Evolutionary conservation across 1,140 invertebrate genomes (phyloP).

Genomic region (Littorina saxatilis): DNA sequence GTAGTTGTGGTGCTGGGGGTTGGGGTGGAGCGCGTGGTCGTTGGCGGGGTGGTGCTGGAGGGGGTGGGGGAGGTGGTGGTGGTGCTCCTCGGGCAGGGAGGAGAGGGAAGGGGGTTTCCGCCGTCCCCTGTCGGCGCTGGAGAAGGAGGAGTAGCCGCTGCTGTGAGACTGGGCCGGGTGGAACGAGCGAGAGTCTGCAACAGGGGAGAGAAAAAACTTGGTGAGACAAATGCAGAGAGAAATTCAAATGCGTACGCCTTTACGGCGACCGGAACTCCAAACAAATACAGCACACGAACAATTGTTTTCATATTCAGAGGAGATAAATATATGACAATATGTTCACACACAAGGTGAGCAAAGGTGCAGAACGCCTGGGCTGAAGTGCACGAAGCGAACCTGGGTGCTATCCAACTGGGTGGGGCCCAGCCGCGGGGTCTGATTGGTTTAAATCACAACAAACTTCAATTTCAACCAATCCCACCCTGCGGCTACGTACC

Average conservation of each 20-base stretch:
- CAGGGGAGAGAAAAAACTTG: not conserved
- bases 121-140: not conserved
- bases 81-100: conserved; percentile 23
- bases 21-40: conserved; percentile 14
- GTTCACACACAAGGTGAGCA: not conserved
- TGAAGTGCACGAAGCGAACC: no score
- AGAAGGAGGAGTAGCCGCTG: conserved; percentile 23
- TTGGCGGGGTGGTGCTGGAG: not conserved
- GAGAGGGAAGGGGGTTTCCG: conserved; percentile 25
- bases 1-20: conserved; percentile 38
- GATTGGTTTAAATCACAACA: no score
- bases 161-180: conserved; percentile 3
- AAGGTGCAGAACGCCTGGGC: no score
- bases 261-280: not conserved
- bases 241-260: not conserved
- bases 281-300: not conserved
- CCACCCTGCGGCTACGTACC: no score
- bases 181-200: conserved; percentile 29
- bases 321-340: not conserved
- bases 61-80: not conserved
- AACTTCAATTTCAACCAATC: no score
- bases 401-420: no score
- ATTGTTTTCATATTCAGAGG: not conserved
- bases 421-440: no score
- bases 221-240: not conserved